A percentile compares a stretch with the other conserved stretches of the same genome.
Conservation (phyloP, 2,797 vertebrate species). For the Sebastes cheni region DNA sequence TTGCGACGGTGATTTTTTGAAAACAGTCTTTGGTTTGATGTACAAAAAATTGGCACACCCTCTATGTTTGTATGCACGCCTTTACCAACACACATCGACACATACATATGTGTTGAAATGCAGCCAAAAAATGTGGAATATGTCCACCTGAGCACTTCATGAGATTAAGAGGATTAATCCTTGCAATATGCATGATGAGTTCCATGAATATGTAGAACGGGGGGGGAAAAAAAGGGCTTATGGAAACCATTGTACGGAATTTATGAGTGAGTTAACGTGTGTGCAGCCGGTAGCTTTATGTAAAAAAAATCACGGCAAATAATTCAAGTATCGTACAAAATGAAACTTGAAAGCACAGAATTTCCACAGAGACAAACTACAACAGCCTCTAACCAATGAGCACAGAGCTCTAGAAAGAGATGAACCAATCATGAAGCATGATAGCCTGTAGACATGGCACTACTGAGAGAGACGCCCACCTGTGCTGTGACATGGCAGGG, state of each 20-base stretch:
- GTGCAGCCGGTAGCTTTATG: neutral
- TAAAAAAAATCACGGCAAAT: conserved; percentile 22
- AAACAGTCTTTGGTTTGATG: conserved; percentile 36
- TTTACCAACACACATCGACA: conserved; percentile 7
- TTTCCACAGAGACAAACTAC: conserved; percentile 61
- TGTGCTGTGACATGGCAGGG: conserved; percentile 57
- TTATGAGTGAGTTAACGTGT: conserved; percentile 9
- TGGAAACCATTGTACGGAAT: conserved; percentile 31
- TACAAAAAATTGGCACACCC: conserved; percentile 7
- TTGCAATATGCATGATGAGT: conserved; percentile 62
- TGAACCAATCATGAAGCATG: conserved; percentile 52
- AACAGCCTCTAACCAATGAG: conserved; percentile 52
- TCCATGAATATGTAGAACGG: conserved; percentile 53
- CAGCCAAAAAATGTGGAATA: conserved; percentile 44
- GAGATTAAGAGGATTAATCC: conserved; percentile 73
- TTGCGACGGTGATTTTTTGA: conserved; percentile 1
- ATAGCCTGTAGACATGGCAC: conserved; percentile 55
- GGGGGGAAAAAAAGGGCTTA: conserved; percentile 3
- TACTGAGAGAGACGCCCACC: conserved; percentile 58
- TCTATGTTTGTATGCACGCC: neutral
- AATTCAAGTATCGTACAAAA: conserved; percentile 17
- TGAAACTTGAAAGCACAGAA: conserved; percentile 22
- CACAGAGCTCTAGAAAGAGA: conserved; percentile 11
- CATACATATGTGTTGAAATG: neutral
- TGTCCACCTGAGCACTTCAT: conserved; percentile 59